Base-by-base conservation (phyloP, 2,888 invertebrate species). In the Drosophila histrio region DNA sequence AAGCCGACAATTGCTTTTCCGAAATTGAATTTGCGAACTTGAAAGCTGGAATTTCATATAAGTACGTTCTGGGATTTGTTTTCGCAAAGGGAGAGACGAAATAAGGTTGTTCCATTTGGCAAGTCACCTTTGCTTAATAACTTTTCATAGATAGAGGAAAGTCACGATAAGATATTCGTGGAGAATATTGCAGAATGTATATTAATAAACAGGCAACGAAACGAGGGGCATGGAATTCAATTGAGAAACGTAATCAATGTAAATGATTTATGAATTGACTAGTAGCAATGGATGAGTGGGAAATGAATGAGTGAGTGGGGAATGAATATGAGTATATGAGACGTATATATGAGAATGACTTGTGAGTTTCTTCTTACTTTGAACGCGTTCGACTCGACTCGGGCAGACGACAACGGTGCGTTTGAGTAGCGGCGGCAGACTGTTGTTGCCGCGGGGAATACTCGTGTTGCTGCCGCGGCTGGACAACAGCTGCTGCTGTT, bases 301-400 rank as follows among this genome's bases (percentile, higher is more conserved):
- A 26, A 21, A 15, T 63, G 56, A 52, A 32, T 24, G 43, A 21
- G 21, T 65, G 54, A 22, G 47, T 21, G 11, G 38, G 21, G 38
- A 19, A 26, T 56, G 49, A 39, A 53, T 60, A 53, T 59, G 56
- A 59, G 41, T 19, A 47, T 53, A 28, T 44, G 17, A 44, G 44
- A 28, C 44, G 26, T 56, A 41, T 44, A 28, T 52, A 58, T 76
- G 72, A 22, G 56, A 60, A 56, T 77, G 78, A 77, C 69, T 63
- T 73, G 74, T 73, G 75, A 54, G 68, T 77, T 77, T 60, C 32
- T 61, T 87, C 90, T 90, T 90, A 90, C 90, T 90, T 90, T 90
- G 89, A 9, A 88, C 82, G 72, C 74, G 69, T 62, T 88, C 87
- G 79, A 82, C 69, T 72, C 77, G 83, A 65, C 71, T 77, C 59